These are phyloP conservation scores for Charanyca ferruginea DNA, from an alignment of 2,888 invertebrate species.

Conservation along the genomic window DNA sequence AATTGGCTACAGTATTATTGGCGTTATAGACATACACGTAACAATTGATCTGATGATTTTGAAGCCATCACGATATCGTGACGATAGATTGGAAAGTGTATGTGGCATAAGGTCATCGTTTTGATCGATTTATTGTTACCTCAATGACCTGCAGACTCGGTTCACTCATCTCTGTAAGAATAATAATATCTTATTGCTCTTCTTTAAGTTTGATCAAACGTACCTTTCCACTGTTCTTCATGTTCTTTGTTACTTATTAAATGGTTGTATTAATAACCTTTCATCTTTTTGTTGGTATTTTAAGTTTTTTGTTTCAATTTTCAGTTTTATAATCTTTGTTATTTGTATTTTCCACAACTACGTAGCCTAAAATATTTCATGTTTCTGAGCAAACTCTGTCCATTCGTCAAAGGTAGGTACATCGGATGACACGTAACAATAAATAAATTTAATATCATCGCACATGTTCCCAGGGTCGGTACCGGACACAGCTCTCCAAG, in stretches of 20 bases:
- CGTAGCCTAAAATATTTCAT: slow-evolving; percentile 37
- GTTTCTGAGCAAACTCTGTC: slow-evolving; percentile 51
- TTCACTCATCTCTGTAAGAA: slow-evolving; percentile 27
- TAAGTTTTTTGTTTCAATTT: not conserved
- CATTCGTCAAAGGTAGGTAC: slow-evolving; percentile 50
- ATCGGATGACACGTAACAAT: slow-evolving; percentile 67
- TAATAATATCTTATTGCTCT: slow-evolving; percentile 4
- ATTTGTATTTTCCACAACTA: slow-evolving; percentile 27
- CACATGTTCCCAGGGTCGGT: slow-evolving; percentile 74
- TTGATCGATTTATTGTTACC: slow-evolving; percentile 52
- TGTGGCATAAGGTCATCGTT: slow-evolving; percentile 47
- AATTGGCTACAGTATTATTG: slow-evolving; percentile 55
- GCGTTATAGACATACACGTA: slow-evolving; percentile 49
- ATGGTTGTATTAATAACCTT: not conserved
- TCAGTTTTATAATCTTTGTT: not conserved
- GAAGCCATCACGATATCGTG: slow-evolving; percentile 55
- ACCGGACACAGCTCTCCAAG: slow-evolving; percentile 82
- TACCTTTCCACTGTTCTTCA: not conserved
- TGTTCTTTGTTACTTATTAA: not conserved
- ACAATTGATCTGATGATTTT: slow-evolving; percentile 56
- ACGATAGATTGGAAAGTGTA: slow-evolving; percentile 58
- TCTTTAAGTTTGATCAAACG: slow-evolving; percentile 4
- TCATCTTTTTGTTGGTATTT: not conserved
- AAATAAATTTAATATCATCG: slow-evolving; percentile 76
- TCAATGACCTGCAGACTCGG: slow-evolving; percentile 38